These are phyloP conservation scores for Cinara cedri DNA, from an alignment of 2,888 invertebrate species.

Conservation along the genomic window DNA sequence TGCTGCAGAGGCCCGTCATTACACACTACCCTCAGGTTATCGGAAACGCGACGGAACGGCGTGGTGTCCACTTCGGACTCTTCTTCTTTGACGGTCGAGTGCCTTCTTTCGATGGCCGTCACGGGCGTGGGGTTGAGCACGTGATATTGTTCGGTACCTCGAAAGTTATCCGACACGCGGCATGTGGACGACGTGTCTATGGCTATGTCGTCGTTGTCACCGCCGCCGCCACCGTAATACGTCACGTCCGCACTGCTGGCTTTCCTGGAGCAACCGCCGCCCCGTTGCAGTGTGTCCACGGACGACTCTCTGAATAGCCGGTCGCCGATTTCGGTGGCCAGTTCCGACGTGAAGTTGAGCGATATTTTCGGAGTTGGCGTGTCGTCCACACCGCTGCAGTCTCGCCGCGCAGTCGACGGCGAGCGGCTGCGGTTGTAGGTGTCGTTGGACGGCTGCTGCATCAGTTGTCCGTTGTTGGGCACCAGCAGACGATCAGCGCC, in stretches of 20 bases:
- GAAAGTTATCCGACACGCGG: conserved; percentile 62
- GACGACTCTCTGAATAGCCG: conserved; percentile 39
- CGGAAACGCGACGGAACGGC: conserved; percentile 61
- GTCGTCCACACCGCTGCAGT: conserved; percentile 59
- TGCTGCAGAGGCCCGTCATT: conserved; percentile 59
- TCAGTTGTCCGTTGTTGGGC: neutral
- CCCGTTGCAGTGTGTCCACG: neutral
- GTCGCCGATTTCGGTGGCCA: conserved; percentile 22
- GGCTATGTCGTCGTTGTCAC: conserved; percentile 1
- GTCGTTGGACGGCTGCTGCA: neutral
- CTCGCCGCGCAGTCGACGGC: conserved; percentile 53
- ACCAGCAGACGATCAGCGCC: neutral
- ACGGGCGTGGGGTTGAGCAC: conserved; percentile 51
- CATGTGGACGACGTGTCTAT: conserved; percentile 64
- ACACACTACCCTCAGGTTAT: conserved; percentile 61
- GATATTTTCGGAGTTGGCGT: conserved; percentile 61
- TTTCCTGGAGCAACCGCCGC: neutral
- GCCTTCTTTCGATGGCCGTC: conserved; percentile 42
- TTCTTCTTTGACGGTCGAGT: conserved; percentile 51
- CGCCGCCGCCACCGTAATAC: neutral
- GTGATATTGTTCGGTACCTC: conserved; percentile 57
- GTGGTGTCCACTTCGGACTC: conserved; percentile 61
- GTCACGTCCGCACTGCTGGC: neutral
- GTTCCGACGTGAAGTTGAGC: conserved; percentile 57
- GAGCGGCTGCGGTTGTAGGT: conserved; percentile 53